Percentiles rank a stretch among this genome's conserved stretches.
phyloP scores from a whole-genome alignment of 2,113 vertebrate species.

The Grantiella picta region DNA sequence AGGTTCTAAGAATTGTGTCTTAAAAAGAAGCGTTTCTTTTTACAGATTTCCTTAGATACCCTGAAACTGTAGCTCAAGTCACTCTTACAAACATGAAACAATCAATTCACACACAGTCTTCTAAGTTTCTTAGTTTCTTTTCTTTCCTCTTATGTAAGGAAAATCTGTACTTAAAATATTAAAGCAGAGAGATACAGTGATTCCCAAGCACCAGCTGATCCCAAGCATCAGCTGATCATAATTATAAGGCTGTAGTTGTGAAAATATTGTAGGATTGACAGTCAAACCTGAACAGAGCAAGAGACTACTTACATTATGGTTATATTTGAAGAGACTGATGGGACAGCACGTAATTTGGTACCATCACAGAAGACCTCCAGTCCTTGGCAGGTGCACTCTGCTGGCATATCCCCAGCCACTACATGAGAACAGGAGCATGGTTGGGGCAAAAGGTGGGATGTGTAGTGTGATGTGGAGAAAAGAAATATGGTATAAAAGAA shows the following conservation, averaged over 20 bases:
- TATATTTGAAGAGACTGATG: slow-evolving; percentile 84
- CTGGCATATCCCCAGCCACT: slow-evolving; percentile 84
- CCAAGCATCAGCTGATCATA: background rate
- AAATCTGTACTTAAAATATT: background rate
- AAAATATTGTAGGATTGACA: background rate
- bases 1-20: background rate
- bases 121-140: background rate
- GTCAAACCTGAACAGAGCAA: background rate
- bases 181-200: background rate
- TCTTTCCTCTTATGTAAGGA: background rate
- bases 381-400: slow-evolving; percentile 80
- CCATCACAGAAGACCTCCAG: slow-evolving; percentile 87
- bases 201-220: background rate
- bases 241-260: background rate
- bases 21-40: background rate
- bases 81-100: background rate
- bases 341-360: slow-evolving; percentile 77
- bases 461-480: background rate
- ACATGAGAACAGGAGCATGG: background rate
- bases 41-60: background rate
- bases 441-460: background rate
- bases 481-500: background rate
- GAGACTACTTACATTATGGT: slow-evolving; percentile 85
- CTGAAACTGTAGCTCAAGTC: background rate
- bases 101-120: background rate